Percentiles rank a stretch among this genome's conserved stretches.
Conservation (phyloP, 2,888 invertebrate species). For the Nebria brevicollis region DNA sequence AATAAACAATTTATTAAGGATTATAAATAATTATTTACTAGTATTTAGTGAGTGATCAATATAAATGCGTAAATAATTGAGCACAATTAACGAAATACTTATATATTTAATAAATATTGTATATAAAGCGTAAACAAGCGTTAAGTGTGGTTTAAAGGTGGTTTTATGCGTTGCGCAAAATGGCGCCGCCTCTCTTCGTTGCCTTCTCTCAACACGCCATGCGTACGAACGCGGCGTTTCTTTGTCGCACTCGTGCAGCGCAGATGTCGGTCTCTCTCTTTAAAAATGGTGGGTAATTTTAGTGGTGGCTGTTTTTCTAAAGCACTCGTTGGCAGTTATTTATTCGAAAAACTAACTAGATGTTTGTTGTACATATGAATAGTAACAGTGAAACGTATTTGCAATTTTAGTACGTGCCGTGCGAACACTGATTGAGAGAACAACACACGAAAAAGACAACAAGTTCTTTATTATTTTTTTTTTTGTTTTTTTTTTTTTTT, state of each 20-base stretch:
- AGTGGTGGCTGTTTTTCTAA: slow-evolving; percentile 46
- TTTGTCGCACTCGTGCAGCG: not conserved
- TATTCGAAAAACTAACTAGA: slow-evolving; percentile 27
- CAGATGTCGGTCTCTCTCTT: slow-evolving; percentile 33
- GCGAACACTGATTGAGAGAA: slow-evolving; percentile 25
- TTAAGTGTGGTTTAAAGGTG: not conserved
- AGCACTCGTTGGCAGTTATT: slow-evolving; percentile 46
- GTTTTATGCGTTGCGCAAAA: not conserved
- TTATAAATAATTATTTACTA: no score
- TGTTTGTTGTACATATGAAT: slow-evolving; percentile 42
- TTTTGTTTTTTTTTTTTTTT: slow-evolving; percentile 22
- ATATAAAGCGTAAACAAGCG: no score
- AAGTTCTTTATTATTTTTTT: no score
- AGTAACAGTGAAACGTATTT: slow-evolving; percentile 33
- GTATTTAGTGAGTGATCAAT: no score
- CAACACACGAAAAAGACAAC: not conserved
- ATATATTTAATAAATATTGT: no score
- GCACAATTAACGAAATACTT: no score
- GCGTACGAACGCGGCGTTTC: not conserved
- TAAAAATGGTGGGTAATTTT: slow-evolving; percentile 47
- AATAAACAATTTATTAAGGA: no score
- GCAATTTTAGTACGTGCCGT: slow-evolving; percentile 37
- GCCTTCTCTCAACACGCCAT: not conserved
- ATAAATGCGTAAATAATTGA: no score
- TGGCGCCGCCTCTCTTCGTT: not conserved